Evolutionary conservation across 2,888 invertebrate species (phyloP).

Genomic region (Lutraria lutraria): DNA sequence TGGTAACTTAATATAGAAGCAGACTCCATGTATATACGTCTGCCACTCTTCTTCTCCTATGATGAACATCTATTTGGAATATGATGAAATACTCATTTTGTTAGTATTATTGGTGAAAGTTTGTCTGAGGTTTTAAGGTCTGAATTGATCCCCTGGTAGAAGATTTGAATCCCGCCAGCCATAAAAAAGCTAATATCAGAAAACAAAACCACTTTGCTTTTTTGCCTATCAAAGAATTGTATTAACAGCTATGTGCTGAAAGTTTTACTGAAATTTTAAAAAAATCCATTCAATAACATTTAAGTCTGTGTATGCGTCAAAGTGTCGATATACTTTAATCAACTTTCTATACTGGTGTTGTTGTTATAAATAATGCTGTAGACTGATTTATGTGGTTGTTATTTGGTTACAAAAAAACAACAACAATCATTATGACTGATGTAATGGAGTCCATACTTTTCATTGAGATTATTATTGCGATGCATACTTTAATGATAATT

Average conservation of each 20-base stretch:
- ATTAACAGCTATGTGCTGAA: background rate
- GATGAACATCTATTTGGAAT: constrained; percentile 14
- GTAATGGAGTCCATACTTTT: too few species aligned
- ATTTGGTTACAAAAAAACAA: too few species aligned
- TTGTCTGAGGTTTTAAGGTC: constrained; percentile 14
- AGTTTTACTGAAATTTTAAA: background rate
- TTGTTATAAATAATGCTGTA: background rate
- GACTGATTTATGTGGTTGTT: background rate
- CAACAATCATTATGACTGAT: too few species aligned
- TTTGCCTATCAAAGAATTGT: constrained; percentile 4
- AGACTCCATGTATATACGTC: constrained; percentile 13
- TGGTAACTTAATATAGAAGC: constrained; percentile 22
- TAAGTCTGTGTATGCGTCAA: background rate
- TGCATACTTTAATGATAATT: too few species aligned
- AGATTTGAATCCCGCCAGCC: background rate
- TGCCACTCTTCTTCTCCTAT: background rate
- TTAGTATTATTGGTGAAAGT: constrained; percentile 5
- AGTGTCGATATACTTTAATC: background rate
- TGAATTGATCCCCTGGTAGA: background rate
- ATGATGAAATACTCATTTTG: constrained; percentile 25
- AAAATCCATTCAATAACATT: constrained; percentile 5
- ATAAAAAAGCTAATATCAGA: constrained; percentile 20
- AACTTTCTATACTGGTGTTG: background rate
- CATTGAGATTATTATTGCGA: too few species aligned
- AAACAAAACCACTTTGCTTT: background rate